phyloP scores from a whole-genome alignment of 2,888 invertebrate genomes.

The Stenichneumon culpator region DNA sequence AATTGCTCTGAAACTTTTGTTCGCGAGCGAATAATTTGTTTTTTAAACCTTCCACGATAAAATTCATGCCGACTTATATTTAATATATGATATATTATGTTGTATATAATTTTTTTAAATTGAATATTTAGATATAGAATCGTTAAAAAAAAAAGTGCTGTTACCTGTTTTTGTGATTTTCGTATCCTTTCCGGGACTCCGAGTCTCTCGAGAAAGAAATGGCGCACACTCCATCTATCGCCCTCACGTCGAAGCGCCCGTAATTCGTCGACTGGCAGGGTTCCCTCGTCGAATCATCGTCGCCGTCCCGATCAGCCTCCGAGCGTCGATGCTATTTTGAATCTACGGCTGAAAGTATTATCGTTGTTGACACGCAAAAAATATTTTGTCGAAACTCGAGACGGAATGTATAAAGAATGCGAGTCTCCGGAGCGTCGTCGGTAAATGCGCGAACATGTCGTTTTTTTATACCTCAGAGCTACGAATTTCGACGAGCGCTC shows the following conservation, averaged over 20 bases:
- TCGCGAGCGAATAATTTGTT: not conserved
- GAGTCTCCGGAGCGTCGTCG: not conserved
- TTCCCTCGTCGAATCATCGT: conserved; percentile 38
- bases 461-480: not conserved
- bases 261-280: not conserved
- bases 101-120: not conserved
- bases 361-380: conserved; percentile 45
- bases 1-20: not conserved
- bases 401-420: not conserved
- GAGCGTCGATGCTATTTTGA: conserved; percentile 58
- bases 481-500: not conserved
- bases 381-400: conserved; percentile 36
- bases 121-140: not conserved
- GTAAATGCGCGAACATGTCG: not conserved
- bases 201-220: not conserved
- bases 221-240: conserved; percentile 17
- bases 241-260: not conserved
- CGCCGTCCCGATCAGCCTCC: conserved; percentile 26
- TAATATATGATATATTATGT: not conserved
- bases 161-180: not conserved
- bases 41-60: not conserved
- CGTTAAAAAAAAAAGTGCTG: not conserved
- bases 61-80: not conserved
- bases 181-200: not conserved
- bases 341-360: conserved; percentile 53